Evolutionary conservation across 1,140 invertebrate genomes (phyloP).

Genomic region (Zelostemma sp.): DNA sequence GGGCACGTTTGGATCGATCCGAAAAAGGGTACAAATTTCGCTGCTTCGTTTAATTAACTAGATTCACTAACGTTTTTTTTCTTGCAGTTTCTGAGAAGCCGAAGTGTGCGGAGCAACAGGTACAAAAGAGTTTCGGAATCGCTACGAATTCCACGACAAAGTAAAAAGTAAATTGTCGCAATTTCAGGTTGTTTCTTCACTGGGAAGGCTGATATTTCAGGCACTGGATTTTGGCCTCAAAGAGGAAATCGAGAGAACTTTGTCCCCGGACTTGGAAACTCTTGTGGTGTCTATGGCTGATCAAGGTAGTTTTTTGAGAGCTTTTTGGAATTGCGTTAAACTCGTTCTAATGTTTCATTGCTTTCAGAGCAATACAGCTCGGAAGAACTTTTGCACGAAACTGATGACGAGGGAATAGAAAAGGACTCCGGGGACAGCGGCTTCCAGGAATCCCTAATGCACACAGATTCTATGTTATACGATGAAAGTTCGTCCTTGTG

Average conservation of each 20-base stretch:
- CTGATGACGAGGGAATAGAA: slow-evolving; percentile 92
- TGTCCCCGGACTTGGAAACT: slow-evolving; percentile 86
- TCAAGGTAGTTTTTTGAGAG: slow-evolving; percentile 68
- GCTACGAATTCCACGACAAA: no score
- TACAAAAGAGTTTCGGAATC: no score
- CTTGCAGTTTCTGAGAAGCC: slow-evolving; percentile 50
- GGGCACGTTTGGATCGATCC: slow-evolving; percentile 73
- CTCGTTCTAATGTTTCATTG: no score
- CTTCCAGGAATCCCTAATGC: slow-evolving; percentile 59
- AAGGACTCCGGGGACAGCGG: slow-evolving; percentile 85
- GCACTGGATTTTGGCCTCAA: slow-evolving; percentile 89
- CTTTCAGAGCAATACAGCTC: slow-evolving; percentile 23
- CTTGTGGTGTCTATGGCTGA: slow-evolving; percentile 87
- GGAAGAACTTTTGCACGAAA: slow-evolving; percentile 73
- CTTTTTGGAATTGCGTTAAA: no score
- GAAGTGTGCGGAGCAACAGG: slow-evolving; percentile 54
- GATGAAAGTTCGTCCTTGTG: slow-evolving; percentile 18
- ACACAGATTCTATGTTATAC: slow-evolving; percentile 24
- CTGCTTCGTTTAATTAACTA: no score
- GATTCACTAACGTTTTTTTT: no score
- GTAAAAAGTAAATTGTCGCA: slow-evolving; percentile 60
- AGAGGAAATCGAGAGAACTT: slow-evolving; percentile 85
- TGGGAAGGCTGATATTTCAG: slow-evolving; percentile 87
- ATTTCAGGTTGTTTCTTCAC: slow-evolving; percentile 79
- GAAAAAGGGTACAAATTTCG: slow-evolving; percentile 46